Conservation (phyloP, 2,888 invertebrate species). For the Protula sp. region DNA sequence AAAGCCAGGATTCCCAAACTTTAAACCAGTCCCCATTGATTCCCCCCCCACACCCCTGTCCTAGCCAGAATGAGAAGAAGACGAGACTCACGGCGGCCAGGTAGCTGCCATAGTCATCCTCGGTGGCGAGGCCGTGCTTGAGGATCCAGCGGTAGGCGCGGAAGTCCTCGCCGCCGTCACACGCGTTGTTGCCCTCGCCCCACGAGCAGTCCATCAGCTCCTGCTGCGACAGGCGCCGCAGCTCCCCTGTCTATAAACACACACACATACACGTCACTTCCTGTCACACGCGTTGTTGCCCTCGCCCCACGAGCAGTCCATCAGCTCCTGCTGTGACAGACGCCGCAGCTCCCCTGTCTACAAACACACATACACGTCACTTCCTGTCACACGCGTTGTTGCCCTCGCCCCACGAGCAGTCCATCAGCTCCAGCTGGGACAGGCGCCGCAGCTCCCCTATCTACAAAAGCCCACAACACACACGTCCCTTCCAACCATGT, state of each 20-base stretch:
- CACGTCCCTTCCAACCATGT: conserved; percentile 63
- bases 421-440: conserved; percentile 88
- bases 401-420: conserved; percentile 94
- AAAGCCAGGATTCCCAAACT: too few species aligned
- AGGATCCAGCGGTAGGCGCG: conserved; percentile 88
- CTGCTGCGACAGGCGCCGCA: conserved; percentile 83
- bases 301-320: conserved; percentile 94
- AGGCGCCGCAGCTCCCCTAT: conserved; percentile 70
- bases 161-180: conserved; percentile 96
- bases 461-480: conserved; percentile 17
- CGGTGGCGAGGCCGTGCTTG: conserved; percentile 81
- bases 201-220: conserved; percentile 93
- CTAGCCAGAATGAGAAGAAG: too few species aligned
- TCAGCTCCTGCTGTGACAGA: conserved; percentile 86
- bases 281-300: conserved; percentile 92
- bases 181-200: conserved; percentile 87
- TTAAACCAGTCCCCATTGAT: too few species aligned
- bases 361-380: background rate
- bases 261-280: background rate
- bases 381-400: conserved; percentile 84
- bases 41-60: too few species aligned
- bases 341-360: conserved; percentile 66
- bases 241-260: conserved; percentile 59
- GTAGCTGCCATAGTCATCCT: conserved; percentile 87
- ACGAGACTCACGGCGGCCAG: conserved; percentile 76